Percentiles rank a stretch among this genome's conserved stretches.
Evolutionary conservation across 2,113 vertebrate species (phyloP).

Genomic region (Megaceryle torquata): DNA sequence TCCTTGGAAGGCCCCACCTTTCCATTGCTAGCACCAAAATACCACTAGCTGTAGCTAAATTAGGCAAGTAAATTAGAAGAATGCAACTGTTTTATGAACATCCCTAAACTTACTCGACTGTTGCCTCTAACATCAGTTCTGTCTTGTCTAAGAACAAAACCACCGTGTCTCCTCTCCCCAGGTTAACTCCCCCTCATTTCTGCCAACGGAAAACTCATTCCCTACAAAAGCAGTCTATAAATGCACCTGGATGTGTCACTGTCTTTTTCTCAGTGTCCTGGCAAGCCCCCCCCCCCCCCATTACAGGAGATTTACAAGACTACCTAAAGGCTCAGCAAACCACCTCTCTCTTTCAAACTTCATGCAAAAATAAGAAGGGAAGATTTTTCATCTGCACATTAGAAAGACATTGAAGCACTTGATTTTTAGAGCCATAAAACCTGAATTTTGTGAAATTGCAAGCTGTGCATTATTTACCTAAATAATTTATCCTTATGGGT

Average conservation of each 20-base stretch:
- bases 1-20: neutral
- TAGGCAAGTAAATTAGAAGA: neutral
- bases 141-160: neutral
- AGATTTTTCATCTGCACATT: neutral
- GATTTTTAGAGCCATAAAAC: neutral
- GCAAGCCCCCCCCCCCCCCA: neutral
- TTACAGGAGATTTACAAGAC: neutral
- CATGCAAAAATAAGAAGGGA: accelerated
- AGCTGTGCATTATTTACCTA: neutral
- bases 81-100: neutral
- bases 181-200: neutral
- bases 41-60: neutral
- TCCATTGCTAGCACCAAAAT: neutral
- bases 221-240: neutral
- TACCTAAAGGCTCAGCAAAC: neutral
- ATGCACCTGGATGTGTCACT: neutral
- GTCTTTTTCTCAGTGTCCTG: neutral
- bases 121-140: neutral
- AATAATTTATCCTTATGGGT: neutral
- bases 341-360: neutral
- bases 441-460: neutral
- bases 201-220: neutral
- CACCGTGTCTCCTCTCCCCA: neutral
- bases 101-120: neutral
- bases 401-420: neutral